Percentiles rank a stretch among this genome's conserved stretches.
These are phyloP conservation scores for Xylota sylvarum DNA, from an alignment of 2,888 invertebrate species.

Conservation along the genomic window DNA sequence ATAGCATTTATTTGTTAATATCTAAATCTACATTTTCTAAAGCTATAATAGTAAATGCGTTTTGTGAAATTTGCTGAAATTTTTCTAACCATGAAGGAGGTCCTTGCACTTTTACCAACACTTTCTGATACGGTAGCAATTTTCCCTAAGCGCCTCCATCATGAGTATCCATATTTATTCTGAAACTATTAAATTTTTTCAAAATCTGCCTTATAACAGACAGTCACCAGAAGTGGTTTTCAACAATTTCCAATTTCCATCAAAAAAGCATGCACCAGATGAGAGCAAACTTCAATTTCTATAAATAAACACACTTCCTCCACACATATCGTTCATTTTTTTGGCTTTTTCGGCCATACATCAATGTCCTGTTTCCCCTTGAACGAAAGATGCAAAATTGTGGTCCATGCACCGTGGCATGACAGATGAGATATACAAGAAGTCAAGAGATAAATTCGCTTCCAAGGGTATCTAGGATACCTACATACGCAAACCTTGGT, in stretches of 20 bases:
- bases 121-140: too few relatives aligned
- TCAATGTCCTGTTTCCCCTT: constrained; percentile 48
- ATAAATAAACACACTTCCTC: constrained; percentile 10
- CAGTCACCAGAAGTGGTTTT: neutral
- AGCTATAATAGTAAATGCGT: too few relatives aligned
- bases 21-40: too few relatives aligned
- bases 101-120: too few relatives aligned
- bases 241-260: constrained; percentile 46
- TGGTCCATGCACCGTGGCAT: constrained; percentile 62
- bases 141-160: too few relatives aligned
- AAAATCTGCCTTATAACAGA: neutral
- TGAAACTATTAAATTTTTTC: constrained; percentile 13
- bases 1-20: too few relatives aligned
- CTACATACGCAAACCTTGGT: neutral
- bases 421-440: constrained; percentile 53
- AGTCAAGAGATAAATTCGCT: constrained; percentile 44
- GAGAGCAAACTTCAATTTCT: constrained; percentile 41
- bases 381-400: constrained; percentile 56
- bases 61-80: too few relatives aligned
- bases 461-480: constrained; percentile 32
- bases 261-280: constrained; percentile 28
- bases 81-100: too few relatives aligned
- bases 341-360: constrained; percentile 66
- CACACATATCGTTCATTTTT: constrained; percentile 40
- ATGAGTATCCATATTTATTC: neutral